Evolutionary conservation across 2,797 vertebrate species (phyloP).

Genomic region (Rhodeus uyekii): DNA sequence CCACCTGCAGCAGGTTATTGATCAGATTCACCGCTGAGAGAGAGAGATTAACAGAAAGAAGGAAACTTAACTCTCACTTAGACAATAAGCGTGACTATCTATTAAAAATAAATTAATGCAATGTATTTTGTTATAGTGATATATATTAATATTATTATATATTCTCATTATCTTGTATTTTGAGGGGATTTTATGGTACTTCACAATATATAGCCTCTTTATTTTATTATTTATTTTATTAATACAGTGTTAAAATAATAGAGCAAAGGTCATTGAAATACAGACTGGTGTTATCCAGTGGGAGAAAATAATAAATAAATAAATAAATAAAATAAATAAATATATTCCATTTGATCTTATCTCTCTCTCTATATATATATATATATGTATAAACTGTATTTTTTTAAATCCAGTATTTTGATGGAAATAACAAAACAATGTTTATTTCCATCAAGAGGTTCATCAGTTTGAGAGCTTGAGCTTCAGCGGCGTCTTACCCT

Average conservation of each 20-base stretch:
- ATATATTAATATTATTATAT: not conserved
- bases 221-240: not conserved
- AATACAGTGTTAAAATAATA: not conserved
- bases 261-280: not conserved
- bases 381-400: no score
- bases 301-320: no score
- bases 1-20: constrained; percentile 80
- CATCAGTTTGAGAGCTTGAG: no score
- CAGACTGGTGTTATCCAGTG: no score
- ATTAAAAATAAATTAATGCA: not conserved
- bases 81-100: not conserved
- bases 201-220: not conserved
- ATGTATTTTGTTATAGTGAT: not conserved
- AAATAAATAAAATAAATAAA: no score
- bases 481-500: no score
- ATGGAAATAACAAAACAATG: no score
- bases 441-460: no score
- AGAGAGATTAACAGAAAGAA: not conserved
- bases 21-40: constrained; percentile 76
- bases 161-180: not conserved
- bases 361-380: no score
- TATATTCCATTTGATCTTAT: no score
- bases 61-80: not conserved
- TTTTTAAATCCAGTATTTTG: no score
- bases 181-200: not conserved